These are phyloP conservation scores for Polietes domitor DNA, from an alignment of 2,888 invertebrate species.

Conservation along the genomic window DNA sequence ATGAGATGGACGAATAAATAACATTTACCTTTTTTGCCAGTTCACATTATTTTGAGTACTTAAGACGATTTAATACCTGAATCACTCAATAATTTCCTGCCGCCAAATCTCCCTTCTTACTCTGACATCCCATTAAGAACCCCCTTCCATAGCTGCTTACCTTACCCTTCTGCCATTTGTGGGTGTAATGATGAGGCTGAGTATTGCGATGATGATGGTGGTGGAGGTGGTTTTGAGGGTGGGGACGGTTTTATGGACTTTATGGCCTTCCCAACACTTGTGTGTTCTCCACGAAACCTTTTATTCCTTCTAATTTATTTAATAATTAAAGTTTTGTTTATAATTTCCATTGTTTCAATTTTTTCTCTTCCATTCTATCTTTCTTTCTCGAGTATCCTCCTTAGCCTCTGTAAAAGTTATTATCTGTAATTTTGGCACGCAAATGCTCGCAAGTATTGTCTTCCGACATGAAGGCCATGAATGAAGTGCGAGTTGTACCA, in stretches of 20 bases:
- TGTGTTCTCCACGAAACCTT: background rate
- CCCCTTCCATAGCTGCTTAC: background rate
- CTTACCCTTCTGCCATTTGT: background rate
- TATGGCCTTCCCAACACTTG: background rate
- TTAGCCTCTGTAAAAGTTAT: constrained; percentile 36
- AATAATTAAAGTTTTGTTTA: constrained; percentile 29
- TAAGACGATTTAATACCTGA: background rate
- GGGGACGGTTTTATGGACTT: background rate
- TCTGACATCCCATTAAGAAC: constrained; percentile 5
- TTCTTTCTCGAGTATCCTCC: background rate
- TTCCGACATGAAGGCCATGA: background rate
- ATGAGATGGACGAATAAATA: no score
- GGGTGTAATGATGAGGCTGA: background rate
- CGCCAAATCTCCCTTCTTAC: background rate
- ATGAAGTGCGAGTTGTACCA: background rate
- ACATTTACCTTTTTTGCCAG: background rate
- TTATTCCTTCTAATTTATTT: constrained; percentile 25
- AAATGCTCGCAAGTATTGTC: constrained; percentile 24
- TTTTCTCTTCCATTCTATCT: background rate
- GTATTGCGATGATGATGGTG: background rate
- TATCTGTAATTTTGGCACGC: constrained; percentile 43
- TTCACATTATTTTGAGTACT: background rate
- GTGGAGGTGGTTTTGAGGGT: background rate
- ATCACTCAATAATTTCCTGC: background rate
- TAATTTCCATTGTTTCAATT: background rate